Conservation (phyloP, 2,113 vertebrate genomes). For the Phocoena sinus region DNA sequence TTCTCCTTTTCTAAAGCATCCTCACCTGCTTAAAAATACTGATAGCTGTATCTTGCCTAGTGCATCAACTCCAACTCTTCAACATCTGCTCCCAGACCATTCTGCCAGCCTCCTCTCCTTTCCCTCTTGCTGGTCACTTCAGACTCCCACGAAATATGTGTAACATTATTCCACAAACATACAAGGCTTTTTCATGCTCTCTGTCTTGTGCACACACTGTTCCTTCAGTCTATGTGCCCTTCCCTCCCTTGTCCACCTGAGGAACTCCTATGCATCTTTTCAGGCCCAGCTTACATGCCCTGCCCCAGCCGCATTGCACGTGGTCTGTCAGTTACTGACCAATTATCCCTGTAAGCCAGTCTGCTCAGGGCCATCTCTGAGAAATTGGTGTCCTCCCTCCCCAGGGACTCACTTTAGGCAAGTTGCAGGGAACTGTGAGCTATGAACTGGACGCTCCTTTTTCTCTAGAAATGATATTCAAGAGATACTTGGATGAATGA, state of each 20-base stretch:
- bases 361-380: neutral
- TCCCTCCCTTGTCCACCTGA: neutral
- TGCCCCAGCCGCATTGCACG: accelerated
- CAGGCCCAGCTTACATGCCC: neutral
- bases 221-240: neutral
- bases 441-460: neutral
- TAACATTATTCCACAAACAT: neutral
- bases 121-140: neutral
- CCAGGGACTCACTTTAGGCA: neutral
- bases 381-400: neutral
- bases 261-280: neutral
- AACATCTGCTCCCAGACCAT: neutral
- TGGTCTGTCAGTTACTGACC: neutral
- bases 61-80: neutral
- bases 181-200: neutral
- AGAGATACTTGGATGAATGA: neutral
- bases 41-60: neutral
- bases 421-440: neutral
- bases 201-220: neutral
- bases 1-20: neutral
- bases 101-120: neutral
- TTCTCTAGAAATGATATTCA: neutral
- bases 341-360: neutral
- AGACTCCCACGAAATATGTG: neutral
- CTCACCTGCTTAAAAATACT: neutral